Evolutionary conservation across 2,797 vertebrate species (phyloP).

Genomic region (Bradypus variegatus): DNA sequence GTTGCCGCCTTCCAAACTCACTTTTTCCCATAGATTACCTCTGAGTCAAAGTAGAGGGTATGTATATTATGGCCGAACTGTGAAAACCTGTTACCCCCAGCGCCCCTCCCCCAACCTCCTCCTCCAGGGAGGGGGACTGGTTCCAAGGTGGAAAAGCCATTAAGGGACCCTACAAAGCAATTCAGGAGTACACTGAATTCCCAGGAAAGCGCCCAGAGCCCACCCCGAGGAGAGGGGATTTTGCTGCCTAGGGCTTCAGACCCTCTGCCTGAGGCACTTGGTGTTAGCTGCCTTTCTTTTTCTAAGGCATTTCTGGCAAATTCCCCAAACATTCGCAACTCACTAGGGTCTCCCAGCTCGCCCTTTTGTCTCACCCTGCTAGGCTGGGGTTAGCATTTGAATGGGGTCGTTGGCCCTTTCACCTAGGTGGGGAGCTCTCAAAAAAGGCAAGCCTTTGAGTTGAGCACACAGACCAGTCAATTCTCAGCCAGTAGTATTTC

Average conservation of each 20-base stretch:
- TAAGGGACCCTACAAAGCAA: neutral
- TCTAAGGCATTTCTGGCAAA: conserved; percentile 31
- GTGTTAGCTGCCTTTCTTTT: neutral
- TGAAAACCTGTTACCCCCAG: conserved; percentile 7
- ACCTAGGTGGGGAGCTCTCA: neutral
- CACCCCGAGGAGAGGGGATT: neutral
- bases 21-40: neutral
- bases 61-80: neutral
- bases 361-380: conserved; percentile 34
- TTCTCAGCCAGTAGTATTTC: neutral
- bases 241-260: neutral
- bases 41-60: neutral
- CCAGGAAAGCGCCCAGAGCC: neutral
- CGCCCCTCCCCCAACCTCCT: neutral
- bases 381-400: conserved; percentile 58
- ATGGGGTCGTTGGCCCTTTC: conserved; percentile 16
- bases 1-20: neutral
- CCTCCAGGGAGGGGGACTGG: neutral
- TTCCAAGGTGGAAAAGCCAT: neutral
- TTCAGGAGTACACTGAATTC: neutral
- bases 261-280: neutral
- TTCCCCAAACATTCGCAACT: conserved; percentile 26
- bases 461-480: neutral
- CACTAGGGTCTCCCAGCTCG: neutral
- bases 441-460: neutral